Evolutionary conservation across 1,140 invertebrate species (phyloP), one percentile per base, ranked within the genome.

Genomic region (Portunus trituberculatus): DNA sequence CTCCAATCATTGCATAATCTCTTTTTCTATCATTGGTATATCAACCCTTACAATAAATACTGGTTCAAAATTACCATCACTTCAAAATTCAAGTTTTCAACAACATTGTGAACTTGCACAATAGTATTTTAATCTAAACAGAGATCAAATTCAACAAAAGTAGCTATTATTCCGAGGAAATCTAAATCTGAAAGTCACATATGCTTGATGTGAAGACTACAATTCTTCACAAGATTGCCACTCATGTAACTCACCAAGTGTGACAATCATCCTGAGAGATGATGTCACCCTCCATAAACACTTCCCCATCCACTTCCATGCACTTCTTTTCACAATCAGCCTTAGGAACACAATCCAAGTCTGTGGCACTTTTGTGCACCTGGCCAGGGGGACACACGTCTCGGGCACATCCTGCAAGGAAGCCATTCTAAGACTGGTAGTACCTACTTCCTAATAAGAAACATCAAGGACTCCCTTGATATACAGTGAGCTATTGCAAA

Each of bases 251-350:
- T 97, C 96, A 97, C 97, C 98, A 99, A 0, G 97, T 98, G 96
- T 98, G 98, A 97, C 98, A 99, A 0, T 97, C 97, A 96, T 98
- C 98, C 94, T 98, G 97, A 93, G 98, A 97, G 0, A 98, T 97
- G 29, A 98, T 95, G 96, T 99, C 98, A 10, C 98, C 98, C 97
- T 99, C 98, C 93, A 98, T 98, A 96, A 98, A 98, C 10, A 96
- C 96, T 91, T 96, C 97, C 0, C 98, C 98, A 95, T 98, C 97
- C 2, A 98, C 97, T n/a, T 97, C 97, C 96, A 98, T 97, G 97
- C 98, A 98, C 96, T 87, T 96, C 12, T 97, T 98, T 96, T 98
- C 98, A 96, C 98, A 99, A 67, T 97, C 97, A 6, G 97, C 97
- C 82, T 97, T 97, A 0, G 98, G 98, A 45, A 99, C 98, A 97